Conservation (phyloP, 2,113 vertebrate genomes). For the Pteronura brasiliensis region DNA sequence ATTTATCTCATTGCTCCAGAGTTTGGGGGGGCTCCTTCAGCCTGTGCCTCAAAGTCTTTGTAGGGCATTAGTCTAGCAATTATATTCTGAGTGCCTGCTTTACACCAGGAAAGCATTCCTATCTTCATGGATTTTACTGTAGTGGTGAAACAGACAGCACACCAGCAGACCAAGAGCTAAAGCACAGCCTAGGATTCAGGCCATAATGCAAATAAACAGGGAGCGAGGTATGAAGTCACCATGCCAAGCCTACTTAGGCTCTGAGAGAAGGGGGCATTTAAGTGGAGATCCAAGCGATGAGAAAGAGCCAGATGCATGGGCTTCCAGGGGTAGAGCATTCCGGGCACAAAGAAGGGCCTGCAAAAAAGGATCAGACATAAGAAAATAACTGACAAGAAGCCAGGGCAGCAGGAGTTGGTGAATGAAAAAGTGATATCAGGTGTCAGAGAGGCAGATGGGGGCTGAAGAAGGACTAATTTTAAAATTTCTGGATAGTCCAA, state of each 20-base stretch:
- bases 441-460: too few relatives aligned
- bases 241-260: background rate
- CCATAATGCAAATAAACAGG: background rate
- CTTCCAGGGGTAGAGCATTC: background rate
- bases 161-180: background rate
- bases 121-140: background rate
- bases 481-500: background rate
- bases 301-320: background rate
- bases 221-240: background rate
- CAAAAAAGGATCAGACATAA: background rate
- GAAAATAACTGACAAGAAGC: background rate
- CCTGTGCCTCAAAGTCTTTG: background rate
- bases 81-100: background rate
- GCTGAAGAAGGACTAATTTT: background rate
- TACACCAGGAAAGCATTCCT: background rate
- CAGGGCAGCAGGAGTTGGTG: background rate
- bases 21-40: background rate
- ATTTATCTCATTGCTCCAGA: background rate
- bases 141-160: background rate
- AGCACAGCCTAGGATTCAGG: background rate
- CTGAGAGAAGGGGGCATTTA: background rate
- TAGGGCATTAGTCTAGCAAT: background rate
- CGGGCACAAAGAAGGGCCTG: background rate
- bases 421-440: background rate
- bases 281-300: accelerated